These are phyloP conservation scores for Sus cebifrons DNA, from an alignment of 2,797 vertebrate genomes.

Conservation along the genomic window DNA sequence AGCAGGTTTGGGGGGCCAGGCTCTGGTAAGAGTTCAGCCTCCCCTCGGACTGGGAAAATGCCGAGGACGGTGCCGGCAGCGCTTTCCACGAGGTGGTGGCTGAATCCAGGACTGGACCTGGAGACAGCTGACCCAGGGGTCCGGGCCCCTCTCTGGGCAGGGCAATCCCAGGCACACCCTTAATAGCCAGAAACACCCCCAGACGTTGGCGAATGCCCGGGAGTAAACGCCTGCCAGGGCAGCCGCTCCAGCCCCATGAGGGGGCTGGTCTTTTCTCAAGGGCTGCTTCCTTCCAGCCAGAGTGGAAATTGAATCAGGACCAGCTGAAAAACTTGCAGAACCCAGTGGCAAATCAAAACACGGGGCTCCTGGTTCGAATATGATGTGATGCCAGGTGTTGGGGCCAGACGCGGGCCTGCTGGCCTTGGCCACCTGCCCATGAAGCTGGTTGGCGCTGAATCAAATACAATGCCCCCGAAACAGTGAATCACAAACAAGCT, in stretches of 20 bases:
- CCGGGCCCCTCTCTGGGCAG: too few species aligned
- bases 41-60: not conserved
- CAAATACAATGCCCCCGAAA: fast-evolving
- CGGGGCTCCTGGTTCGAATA: too few species aligned
- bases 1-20: not conserved
- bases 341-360: fast-evolving
- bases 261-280: not conserved
- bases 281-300: not conserved
- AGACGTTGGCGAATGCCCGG: not conserved
- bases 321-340: too few species aligned
- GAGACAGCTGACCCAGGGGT: too few species aligned
- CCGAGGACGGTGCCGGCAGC: not conserved
- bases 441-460: not conserved
- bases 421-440: fast-evolving
- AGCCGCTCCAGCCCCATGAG: not conserved
- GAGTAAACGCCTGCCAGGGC: not conserved
- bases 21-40: not conserved
- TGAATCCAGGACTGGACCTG: too few species aligned
- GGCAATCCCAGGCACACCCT: too few species aligned
- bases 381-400: fast-evolving
- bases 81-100: too few species aligned
- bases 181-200: not conserved
- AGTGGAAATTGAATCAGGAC: not conserved
- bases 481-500: not conserved
- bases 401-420: fast-evolving